Conservation (phyloP, 2,888 invertebrate genomes). For the Rapana venosa region DNA sequence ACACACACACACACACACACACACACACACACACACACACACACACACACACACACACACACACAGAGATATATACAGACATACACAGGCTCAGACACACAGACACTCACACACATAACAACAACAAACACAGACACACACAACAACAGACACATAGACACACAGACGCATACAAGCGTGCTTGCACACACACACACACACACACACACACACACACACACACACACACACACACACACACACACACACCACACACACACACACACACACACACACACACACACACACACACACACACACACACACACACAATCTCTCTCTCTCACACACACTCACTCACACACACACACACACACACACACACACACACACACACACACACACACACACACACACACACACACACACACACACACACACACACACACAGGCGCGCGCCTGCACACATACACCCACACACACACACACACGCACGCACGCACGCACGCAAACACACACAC, state of each 20-base stretch:
- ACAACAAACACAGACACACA: background rate
- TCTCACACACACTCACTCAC: background rate
- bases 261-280: slow-evolving; percentile 5
- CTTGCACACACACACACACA: background rate
- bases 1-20: background rate
- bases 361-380: slow-evolving; percentile 22
- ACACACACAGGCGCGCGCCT: background rate
- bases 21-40: background rate
- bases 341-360: slow-evolving; percentile 19
- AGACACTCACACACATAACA: background rate
- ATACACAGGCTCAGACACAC: background rate
- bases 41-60: background rate
- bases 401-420: slow-evolving; percentile 30
- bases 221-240: background rate
- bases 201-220: background rate
- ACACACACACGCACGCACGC: background rate
- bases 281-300: background rate
- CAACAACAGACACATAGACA: background rate
- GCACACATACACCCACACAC: slow-evolving; percentile 1
- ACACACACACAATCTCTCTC: background rate
- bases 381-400: slow-evolving; percentile 22
- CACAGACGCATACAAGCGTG: background rate
- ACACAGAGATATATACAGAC: background rate
- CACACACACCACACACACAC: background rate
- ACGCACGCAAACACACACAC: slow-evolving; percentile 1